Percentiles rank a stretch among this genome's conserved stretches.
These are phyloP conservation scores for Chrysina gloriosa DNA, from an alignment of 2,888 invertebrate genomes.

Conservation along the genomic window DNA sequence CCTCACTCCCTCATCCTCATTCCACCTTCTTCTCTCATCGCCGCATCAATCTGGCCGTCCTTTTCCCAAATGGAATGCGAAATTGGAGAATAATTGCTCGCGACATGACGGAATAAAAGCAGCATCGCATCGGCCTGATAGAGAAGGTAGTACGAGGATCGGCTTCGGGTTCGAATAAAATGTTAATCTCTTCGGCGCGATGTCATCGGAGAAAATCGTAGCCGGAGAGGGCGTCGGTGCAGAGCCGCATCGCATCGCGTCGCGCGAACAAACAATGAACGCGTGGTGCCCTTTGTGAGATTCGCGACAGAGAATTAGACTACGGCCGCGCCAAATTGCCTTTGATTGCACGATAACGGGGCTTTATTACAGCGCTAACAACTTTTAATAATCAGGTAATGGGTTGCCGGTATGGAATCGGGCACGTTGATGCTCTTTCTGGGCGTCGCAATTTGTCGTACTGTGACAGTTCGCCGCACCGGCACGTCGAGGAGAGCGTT, in stretches of 20 bases:
- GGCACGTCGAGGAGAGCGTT: background rate
- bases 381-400: slow-evolving; percentile 37
- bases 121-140: too few species aligned
- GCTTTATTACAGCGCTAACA: slow-evolving; percentile 36
- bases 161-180: slow-evolving; percentile 1
- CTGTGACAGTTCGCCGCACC: background rate
- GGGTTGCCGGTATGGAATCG: background rate
- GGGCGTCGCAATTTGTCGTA: background rate
- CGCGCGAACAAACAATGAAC: background rate
- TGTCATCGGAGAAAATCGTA: too few species aligned
- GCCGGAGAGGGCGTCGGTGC: too few species aligned
- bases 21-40: too few species aligned
- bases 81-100: too few species aligned
- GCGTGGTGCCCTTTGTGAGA: slow-evolving; percentile 40
- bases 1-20: too few species aligned
- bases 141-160: background rate
- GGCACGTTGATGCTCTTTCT: background rate
- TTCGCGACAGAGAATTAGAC: slow-evolving; percentile 50
- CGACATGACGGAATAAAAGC: too few species aligned
- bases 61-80: too few species aligned
- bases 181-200: background rate
- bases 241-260: slow-evolving; percentile 19
- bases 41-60: too few species aligned
- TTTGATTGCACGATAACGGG: slow-evolving; percentile 48
- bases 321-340: slow-evolving; percentile 54